Percentiles rank a stretch among this genome's conserved stretches.
Evolutionary conservation across 2,888 invertebrate genomes (phyloP).

Genomic region (Rotaria socialis): DNA sequence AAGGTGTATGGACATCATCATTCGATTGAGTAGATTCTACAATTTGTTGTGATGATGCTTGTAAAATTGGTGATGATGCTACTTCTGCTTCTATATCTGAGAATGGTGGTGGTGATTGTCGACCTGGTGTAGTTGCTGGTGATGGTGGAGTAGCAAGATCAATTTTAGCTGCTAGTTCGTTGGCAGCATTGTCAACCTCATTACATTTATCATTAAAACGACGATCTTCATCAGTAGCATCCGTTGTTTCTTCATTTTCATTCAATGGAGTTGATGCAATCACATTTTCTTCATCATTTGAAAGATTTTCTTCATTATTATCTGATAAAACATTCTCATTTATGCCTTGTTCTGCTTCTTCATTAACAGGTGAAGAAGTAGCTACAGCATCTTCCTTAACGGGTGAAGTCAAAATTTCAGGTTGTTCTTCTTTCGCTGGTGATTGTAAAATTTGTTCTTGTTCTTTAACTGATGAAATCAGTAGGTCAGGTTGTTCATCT

Average conservation of each 20-base stretch:
- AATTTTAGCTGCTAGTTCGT: background rate
- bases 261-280: background rate
- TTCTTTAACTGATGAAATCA: background rate
- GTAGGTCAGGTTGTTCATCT: background rate
- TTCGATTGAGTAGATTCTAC: background rate
- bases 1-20: background rate
- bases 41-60: background rate
- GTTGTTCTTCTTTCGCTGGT: background rate
- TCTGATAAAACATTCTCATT: background rate
- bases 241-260: background rate
- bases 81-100: background rate
- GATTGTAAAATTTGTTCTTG: background rate
- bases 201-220: background rate
- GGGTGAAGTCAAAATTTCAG: background rate
- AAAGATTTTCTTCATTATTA: background rate
- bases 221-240: background rate
- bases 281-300: background rate
- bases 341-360: background rate
- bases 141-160: background rate
- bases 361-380: background rate
- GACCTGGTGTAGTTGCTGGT: background rate
- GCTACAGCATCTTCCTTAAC: background rate
- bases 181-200: background rate
- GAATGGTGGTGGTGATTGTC: background rate
- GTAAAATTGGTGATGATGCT: background rate